These are phyloP conservation scores for Rhinatrema bivittatum DNA, from an alignment of 2,797 vertebrate species.

Conservation along the genomic window DNA sequence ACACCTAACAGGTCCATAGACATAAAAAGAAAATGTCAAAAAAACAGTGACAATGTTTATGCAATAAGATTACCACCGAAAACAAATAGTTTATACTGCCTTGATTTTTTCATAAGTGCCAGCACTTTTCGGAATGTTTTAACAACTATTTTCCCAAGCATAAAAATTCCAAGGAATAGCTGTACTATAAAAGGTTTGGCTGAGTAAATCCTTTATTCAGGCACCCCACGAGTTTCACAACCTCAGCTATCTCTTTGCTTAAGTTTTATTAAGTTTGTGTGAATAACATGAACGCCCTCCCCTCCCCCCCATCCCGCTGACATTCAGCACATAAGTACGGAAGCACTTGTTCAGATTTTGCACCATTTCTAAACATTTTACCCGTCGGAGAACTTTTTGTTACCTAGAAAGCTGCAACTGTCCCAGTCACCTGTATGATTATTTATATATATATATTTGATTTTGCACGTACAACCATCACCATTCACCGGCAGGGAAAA, in stretches of 20 bases:
- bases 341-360: slow-evolving; percentile 55
- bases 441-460: slow-evolving; percentile 28
- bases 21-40: slow-evolving; percentile 54
- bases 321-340: slow-evolving; percentile 41
- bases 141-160: slow-evolving; percentile 40
- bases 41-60: slow-evolving; percentile 41
- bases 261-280: slow-evolving; percentile 17
- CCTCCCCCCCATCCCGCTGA: no score
- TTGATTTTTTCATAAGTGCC: slow-evolving; percentile 49
- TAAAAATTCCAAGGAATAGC: slow-evolving; percentile 43
- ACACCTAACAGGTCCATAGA: slow-evolving; percentile 59
- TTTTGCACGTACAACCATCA: no score
- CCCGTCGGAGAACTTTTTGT: slow-evolving; percentile 46
- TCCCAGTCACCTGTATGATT: no score
- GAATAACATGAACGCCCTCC: no score
- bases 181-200: slow-evolving; percentile 55
- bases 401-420: no score
- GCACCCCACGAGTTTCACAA: slow-evolving; percentile 24
- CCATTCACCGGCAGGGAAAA: slow-evolving; percentile 43
- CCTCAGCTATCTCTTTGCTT: slow-evolving; percentile 37
- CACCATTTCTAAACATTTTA: slow-evolving; percentile 34
- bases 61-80: slow-evolving; percentile 46
- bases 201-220: slow-evolving; percentile 40
- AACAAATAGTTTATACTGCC: slow-evolving; percentile 31
- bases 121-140: slow-evolving; percentile 64